Conservation (phyloP, 1,140 invertebrate genomes). For the Drosophila biarmipes region DNA sequence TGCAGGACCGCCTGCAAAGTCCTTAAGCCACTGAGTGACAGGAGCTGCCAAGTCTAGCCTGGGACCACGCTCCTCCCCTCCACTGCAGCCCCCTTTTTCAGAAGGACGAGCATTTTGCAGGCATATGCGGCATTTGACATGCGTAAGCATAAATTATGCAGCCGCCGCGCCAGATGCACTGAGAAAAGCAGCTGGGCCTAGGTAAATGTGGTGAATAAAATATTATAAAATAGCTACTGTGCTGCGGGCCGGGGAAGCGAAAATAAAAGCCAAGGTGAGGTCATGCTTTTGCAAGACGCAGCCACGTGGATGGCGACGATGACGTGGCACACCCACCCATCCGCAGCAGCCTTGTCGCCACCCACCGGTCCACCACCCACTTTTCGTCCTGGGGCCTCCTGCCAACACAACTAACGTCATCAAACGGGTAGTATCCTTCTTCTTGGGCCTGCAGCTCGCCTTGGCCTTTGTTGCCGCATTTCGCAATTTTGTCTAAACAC, state of each 20-base stretch:
- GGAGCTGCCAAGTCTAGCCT: slow-evolving; percentile 27
- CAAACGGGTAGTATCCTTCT: slow-evolving; percentile 49
- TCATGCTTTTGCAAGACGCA: slow-evolving; percentile 56
- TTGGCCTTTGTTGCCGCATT: slow-evolving; percentile 54
- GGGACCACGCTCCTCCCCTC: not conserved
- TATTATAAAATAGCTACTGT: not conserved
- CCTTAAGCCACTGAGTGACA: slow-evolving; percentile 53
- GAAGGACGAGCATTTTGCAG: slow-evolving; percentile 26
- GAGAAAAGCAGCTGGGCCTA: slow-evolving; percentile 28
- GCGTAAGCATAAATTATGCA: slow-evolving; percentile 59
- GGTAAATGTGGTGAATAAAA: slow-evolving; percentile 30
- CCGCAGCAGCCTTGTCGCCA: slow-evolving; percentile 46
- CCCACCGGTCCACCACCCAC: slow-evolving; percentile 1
- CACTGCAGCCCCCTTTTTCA: not conserved
- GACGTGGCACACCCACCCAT: slow-evolving; percentile 28
- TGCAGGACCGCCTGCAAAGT: slow-evolving; percentile 41
- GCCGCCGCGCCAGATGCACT: slow-evolving; percentile 18
- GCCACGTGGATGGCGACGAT: slow-evolving; percentile 46
- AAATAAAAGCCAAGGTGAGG: slow-evolving; percentile 48
- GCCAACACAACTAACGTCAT: slow-evolving; percentile 47
- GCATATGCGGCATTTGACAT: slow-evolving; percentile 55
- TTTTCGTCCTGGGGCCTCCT: slow-evolving; percentile 10
- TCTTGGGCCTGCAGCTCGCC: slow-evolving; percentile 44
- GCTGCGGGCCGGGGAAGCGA: not conserved
- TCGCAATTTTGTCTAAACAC: slow-evolving; percentile 47